Conservation (phyloP, 1,140 invertebrate species). For the Ganaspis sp. region DNA sequence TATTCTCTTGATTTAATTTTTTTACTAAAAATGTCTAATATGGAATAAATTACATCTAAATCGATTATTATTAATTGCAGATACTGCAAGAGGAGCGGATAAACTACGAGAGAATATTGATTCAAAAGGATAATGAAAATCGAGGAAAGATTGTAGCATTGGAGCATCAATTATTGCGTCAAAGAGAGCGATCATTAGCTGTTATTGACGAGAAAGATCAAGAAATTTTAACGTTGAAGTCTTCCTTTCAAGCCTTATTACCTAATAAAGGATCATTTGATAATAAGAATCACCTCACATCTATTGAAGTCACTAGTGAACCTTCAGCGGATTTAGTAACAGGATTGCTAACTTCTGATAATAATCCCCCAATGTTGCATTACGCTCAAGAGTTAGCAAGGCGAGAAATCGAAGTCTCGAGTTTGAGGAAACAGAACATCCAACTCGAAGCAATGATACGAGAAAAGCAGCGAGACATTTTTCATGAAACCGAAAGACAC, state of each 20-base stretch:
- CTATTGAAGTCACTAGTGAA: constrained; percentile 43
- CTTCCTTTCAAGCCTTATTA: constrained; percentile 78
- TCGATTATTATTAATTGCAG: constrained; percentile 47
- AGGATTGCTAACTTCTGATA: constrained; percentile 68
- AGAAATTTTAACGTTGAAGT: constrained; percentile 83
- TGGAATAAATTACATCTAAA: no score
- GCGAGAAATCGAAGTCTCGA: constrained; percentile 87
- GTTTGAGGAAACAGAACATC: constrained; percentile 84
- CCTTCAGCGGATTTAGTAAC: constrained; percentile 63
- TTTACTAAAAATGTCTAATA: constrained; percentile 31
- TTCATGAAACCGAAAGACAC: constrained; percentile 78
- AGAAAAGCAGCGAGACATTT: constrained; percentile 79
- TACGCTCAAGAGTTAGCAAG: constrained; percentile 90
- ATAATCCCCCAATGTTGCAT: constrained; percentile 85
- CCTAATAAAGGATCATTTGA: constrained; percentile 61
- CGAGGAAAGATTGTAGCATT: constrained; percentile 79
- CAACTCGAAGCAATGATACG: constrained; percentile 82
- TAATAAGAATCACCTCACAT: constrained; percentile 37
- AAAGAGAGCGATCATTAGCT: constrained; percentile 85
- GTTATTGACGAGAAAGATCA: constrained; percentile 88
- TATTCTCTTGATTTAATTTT: no score
- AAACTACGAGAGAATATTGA: constrained; percentile 63
- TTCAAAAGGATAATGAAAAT: constrained; percentile 76
- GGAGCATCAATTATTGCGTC: constrained; percentile 86
- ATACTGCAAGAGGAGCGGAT: constrained; percentile 76